These are phyloP conservation scores for Celastrina argiolus DNA, from an alignment of 2,888 invertebrate genomes.

Conservation along the genomic window DNA sequence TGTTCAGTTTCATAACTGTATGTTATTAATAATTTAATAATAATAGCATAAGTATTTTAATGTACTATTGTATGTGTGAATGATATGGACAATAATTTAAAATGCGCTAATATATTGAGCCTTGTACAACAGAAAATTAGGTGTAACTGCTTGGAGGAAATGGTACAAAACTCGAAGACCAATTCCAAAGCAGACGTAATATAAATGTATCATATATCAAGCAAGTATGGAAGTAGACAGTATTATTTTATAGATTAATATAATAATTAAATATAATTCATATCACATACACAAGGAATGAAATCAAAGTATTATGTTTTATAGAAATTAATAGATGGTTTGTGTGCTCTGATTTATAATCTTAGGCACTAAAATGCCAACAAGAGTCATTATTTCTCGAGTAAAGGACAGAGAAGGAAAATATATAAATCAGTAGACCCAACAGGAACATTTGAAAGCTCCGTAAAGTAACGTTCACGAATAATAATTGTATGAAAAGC, in stretches of 20 bases:
- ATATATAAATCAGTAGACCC: too few species aligned
- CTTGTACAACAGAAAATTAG: neutral
- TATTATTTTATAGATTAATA: conserved; percentile 12
- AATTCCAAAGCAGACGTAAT: neutral
- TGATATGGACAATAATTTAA: neutral
- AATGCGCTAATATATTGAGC: neutral
- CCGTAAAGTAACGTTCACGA: too few species aligned
- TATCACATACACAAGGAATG: neutral
- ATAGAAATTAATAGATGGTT: neutral
- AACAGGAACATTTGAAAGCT: too few species aligned
- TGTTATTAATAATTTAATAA: neutral
- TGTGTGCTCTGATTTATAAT: neutral
- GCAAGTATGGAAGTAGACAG: neutral
- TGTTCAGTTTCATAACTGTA: too few species aligned
- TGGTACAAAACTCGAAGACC: neutral
- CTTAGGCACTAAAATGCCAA: neutral
- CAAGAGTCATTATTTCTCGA: neutral
- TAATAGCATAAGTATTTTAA: neutral
- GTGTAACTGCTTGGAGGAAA: neutral
- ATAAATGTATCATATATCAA: neutral
- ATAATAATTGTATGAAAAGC: too few species aligned
- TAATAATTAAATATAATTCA: neutral
- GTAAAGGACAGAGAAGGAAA: too few species aligned
- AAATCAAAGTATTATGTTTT: neutral
- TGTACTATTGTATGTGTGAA: neutral